Percentiles rank a stretch among this genome's conserved stretches.
Evolutionary conservation across 2,888 invertebrate genomes (phyloP).

Genomic region (Chloroclystis v-ata): DNA sequence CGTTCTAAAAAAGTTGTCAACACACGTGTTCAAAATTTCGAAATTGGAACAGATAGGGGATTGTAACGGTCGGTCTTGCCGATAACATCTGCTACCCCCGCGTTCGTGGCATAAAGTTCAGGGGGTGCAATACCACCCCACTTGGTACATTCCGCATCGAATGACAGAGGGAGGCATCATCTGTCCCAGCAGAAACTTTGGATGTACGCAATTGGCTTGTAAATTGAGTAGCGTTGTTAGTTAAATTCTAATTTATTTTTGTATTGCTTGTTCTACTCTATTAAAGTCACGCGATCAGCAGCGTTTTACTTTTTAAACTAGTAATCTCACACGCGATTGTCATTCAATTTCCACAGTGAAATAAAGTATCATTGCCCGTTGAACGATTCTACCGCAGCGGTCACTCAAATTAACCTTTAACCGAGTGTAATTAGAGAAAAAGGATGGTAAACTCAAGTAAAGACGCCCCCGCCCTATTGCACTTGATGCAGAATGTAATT

Average conservation of each 20-base stretch:
- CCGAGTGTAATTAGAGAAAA: constrained; percentile 24
- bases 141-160: constrained; percentile 37
- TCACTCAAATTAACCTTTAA: constrained; percentile 18
- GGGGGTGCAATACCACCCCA: constrained; percentile 31
- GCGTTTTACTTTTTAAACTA: constrained; percentile 11
- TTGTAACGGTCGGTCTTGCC: constrained; percentile 69
- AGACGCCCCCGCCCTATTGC: constrained; percentile 38
- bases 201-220: constrained; percentile 27
- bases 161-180: constrained; percentile 50
- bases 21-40: constrained; percentile 70
- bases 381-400: constrained; percentile 9
- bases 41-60: constrained; percentile 68
- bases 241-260: constrained; percentile 13
- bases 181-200: constrained; percentile 36
- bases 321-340: constrained; percentile 9
- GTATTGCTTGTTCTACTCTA: neutral
- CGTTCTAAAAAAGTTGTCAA: constrained; percentile 65
- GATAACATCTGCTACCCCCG: constrained; percentile 62
- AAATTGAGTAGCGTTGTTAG: constrained; percentile 37
- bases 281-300: constrained; percentile 13
- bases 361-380: constrained; percentile 4
- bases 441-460: constrained; percentile 27
- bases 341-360: neutral
- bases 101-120: constrained; percentile 32
- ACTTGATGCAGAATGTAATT: constrained; percentile 61